phyloP scores from a whole-genome alignment of 53 echinoderm and acorn worm species.

The Temnopleurus reevesii region DNA sequence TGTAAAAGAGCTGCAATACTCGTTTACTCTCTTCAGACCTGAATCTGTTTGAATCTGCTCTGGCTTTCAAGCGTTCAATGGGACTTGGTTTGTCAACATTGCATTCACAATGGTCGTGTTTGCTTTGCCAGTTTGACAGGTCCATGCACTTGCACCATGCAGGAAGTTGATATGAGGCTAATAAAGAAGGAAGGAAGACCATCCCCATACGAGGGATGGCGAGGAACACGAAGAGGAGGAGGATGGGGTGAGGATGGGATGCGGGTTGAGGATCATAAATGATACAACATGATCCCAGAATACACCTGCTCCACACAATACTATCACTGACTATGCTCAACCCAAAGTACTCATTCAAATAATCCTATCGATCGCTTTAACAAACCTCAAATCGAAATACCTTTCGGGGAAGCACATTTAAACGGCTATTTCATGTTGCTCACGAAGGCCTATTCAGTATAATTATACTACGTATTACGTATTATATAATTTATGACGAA shows the following conservation, averaged over 20 bases:
- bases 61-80: background rate
- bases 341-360: background rate
- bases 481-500: background rate
- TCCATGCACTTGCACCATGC: background rate
- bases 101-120: background rate
- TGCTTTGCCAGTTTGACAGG: background rate
- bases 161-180: background rate
- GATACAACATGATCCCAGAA: background rate
- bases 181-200: background rate
- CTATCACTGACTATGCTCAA: background rate
- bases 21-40: background rate
- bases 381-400: background rate
- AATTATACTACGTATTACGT: background rate
- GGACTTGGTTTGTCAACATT: background rate
- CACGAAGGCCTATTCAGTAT: no score
- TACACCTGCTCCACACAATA: background rate
- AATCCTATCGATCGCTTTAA: background rate
- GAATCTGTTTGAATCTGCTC: conserved; percentile 17
- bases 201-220: background rate
- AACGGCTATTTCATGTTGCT: background rate
- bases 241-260: background rate
- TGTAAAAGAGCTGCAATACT: conserved; percentile 1
- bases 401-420: background rate
- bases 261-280: background rate
- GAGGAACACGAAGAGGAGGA: background rate